Base-by-base conservation (phyloP, 2,113 vertebrate genomes). In the Mormyrus iriodes region DNA sequence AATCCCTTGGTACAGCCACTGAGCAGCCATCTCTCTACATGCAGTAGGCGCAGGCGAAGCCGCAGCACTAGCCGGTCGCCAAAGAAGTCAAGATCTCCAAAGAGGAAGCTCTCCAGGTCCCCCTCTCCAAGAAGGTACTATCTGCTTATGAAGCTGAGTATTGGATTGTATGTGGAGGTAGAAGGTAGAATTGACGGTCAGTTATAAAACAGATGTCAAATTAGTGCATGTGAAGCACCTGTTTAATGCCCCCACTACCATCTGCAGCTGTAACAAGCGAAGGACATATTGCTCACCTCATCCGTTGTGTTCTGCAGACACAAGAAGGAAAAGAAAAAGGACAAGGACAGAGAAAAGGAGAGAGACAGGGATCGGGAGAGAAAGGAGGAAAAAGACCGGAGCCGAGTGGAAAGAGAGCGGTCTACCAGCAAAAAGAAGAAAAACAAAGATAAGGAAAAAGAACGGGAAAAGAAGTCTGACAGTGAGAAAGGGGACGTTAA, bases 301-400 rank as follows among this genome's bases (percentile, higher is more conserved):
- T 35, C 13, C 48, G 73, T 7, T 88, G 73, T 79, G 31, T 31
- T 88, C 53, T 35, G 0, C 90, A 99, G 98, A 88, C 98, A 99
- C 92, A 99, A 99, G 96, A 99, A 99, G 52, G 98, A 99, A 86
- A 99, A 99, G 91, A 99, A 99, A 95, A 99, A 99, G 96, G 98
- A 99, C 82, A 99, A 99, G 91, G 98, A 98, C 13, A 96, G 97
- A 52, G 98, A 99, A 90, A 96, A 97, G 92, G 96, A 97, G 6
- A 92, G 97, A 3, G 97, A 97, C 24, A 52, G 87, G 53, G 96
- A 98, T 42, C 92, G 97, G 88, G 98, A 98, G 17, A 87, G 97
- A 88, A 93, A 94, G 89, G 95, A 96, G 53, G 95, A 94, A 82
- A 90, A 94, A 91, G 97, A 97, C 90, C 95, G 97, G 49, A 96